phyloP scores from a whole-genome alignment of 1,140 invertebrate species.

The Aradophagus sp. region DNA sequence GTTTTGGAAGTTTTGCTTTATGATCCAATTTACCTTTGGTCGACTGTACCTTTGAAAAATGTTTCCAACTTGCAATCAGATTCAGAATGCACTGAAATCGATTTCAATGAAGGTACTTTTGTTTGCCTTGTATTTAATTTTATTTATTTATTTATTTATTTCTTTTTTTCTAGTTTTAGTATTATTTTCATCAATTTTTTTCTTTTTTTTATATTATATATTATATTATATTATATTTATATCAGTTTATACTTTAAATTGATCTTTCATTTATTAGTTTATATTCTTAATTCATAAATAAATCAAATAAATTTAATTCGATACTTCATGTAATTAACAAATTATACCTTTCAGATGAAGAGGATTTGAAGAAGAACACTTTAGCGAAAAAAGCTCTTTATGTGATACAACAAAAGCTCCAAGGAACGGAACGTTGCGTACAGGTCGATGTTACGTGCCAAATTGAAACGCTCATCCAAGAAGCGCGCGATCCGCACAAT shows the following conservation, averaged over 20 bases:
- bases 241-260: no score
- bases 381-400: constrained; percentile 87
- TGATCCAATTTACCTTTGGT: constrained; percentile 94
- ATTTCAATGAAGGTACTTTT: neutral
- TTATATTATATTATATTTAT: no score
- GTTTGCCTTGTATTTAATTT: neutral
- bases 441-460: constrained; percentile 83
- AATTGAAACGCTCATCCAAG: constrained; percentile 87
- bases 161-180: no score
- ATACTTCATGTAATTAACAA: no score
- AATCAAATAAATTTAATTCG: constrained; percentile 2
- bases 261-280: neutral
- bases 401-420: constrained; percentile 86
- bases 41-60: constrained; percentile 78
- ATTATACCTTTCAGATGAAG: constrained; percentile 10
- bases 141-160: no score
- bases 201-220: no score
- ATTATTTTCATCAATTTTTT: neutral
- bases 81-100: constrained; percentile 6
- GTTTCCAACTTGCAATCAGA: constrained; percentile 63
- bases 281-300: constrained; percentile 1
- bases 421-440: constrained; percentile 84
- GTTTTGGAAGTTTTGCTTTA: constrained; percentile 93
- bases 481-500: constrained; percentile 87
- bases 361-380: constrained; percentile 72